Conservation (phyloP, 2,888 invertebrate genomes). For the Orgyia antiqua region DNA sequence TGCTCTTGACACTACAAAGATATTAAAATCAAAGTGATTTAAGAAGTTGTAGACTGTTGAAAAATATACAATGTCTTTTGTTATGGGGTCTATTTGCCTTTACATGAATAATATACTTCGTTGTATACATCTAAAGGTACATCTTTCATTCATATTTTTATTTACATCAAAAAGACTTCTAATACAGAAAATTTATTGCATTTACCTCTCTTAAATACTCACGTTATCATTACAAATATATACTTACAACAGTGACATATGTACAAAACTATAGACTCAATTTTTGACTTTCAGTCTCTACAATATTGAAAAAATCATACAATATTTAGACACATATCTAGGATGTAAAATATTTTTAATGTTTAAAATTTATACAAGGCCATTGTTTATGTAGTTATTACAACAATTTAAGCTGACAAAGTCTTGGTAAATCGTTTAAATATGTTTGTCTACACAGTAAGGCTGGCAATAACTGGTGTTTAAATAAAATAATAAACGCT, state of each 20-base stretch:
- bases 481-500: neutral
- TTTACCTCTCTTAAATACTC: slow-evolving; percentile 68
- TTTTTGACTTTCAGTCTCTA: slow-evolving; percentile 78
- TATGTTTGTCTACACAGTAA: slow-evolving; percentile 15
- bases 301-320: slow-evolving; percentile 60
- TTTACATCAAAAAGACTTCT: slow-evolving; percentile 61
- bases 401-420: slow-evolving; percentile 33
- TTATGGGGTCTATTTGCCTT: slow-evolving; percentile 13
- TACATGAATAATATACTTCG: slow-evolving; percentile 30
- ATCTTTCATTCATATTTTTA: slow-evolving; percentile 49
- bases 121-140: slow-evolving; percentile 47
- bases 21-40: slow-evolving; percentile 13
- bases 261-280: slow-evolving; percentile 77
- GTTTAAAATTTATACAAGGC: slow-evolving; percentile 64
- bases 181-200: slow-evolving; percentile 75
- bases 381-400: slow-evolving; percentile 44
- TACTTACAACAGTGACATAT: slow-evolving; percentile 74
- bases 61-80: slow-evolving; percentile 20
- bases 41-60: slow-evolving; percentile 9
- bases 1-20: slow-evolving; percentile 14
- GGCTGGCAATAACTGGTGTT: slow-evolving; percentile 19
- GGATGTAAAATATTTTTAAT: slow-evolving; percentile 46
- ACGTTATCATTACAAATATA: slow-evolving; percentile 62
- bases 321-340: slow-evolving; percentile 51
- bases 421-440: slow-evolving; percentile 29